Evolutionary conservation across 1,140 invertebrate species (phyloP).

Genomic region (Hyposmocoma kahamanoa): DNA sequence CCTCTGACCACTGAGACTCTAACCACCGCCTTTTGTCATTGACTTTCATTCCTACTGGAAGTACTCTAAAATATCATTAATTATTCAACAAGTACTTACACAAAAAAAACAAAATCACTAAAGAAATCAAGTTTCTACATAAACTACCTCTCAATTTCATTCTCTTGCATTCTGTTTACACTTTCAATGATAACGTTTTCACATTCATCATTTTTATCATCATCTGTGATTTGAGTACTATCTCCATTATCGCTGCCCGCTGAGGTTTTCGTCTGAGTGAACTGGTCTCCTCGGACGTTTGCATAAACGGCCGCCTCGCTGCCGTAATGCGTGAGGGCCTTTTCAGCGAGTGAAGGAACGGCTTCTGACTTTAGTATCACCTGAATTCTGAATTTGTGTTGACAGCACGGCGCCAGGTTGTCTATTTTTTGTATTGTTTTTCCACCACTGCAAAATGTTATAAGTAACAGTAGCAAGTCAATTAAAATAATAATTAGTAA

Average conservation of each 20-base stretch:
- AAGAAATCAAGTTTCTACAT: too few relatives aligned
- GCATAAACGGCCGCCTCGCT: constrained; percentile 21
- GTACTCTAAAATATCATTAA: too few relatives aligned
- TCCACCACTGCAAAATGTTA: constrained; percentile 46
- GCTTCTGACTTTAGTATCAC: constrained; percentile 36
- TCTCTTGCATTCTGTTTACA: neutral
- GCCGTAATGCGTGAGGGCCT: constrained; percentile 23
- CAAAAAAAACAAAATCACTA: too few relatives aligned
- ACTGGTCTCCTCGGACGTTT: neutral
- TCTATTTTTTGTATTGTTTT: constrained; percentile 47
- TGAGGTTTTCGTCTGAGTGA: neutral
- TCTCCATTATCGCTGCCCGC: neutral
- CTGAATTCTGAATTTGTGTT: constrained; percentile 46
- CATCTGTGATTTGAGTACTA: neutral
- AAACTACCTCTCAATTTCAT: neutral
- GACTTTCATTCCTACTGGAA: too few relatives aligned
- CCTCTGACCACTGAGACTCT: constrained; percentile 43
- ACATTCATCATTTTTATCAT: constrained; percentile 4
- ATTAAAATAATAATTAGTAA: too few relatives aligned
- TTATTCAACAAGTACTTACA: too few relatives aligned
- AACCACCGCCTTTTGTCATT: constrained; percentile 31
- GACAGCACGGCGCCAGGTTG: constrained; percentile 48
- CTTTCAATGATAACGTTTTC: neutral
- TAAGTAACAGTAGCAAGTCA: too few relatives aligned
- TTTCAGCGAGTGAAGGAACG: constrained; percentile 19